Base-by-base conservation (phyloP, 2,113 vertebrate genomes). In the Anthoscopus minutus region DNA sequence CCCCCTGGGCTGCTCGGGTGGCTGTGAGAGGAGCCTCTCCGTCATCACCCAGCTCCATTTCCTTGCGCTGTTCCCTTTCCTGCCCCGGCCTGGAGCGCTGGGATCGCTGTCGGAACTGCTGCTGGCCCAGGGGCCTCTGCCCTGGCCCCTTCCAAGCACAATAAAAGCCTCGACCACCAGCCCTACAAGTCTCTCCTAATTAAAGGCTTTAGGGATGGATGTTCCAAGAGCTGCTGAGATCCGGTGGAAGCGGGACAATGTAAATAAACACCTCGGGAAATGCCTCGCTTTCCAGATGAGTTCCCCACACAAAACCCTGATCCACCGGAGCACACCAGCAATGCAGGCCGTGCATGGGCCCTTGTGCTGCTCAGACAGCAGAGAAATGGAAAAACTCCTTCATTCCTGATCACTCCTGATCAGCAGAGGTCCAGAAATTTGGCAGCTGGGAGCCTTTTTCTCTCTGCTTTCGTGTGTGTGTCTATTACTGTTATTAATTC, bases 211-310 rank as follows among this genome's bases (percentile, higher is more conserved):
- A 7, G 79, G 81, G 78, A 44, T 57, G 67, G 88, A 86, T 70
- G 91, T 86, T 95, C 92, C 92, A 93, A 89, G 89, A 74, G 84
- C 92, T 28, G 92, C 89, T 27, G 73, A 61, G 91, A 53, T 33
- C 66, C 7, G 13, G 79, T 94, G 96, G 96, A 88, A 92, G 58
- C 3, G 30, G 64, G 92, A 95, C 96, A 96, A 95, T 54, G 91
- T 84, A 93, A 96, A 95, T 84, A 93, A 96, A 95, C 71, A 73
- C 38, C 86, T 86, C 18, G 62, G 95, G 14, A 73, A 83, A 73
- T 6, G 88, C 88, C 94, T 90, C 45, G 4, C 33, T 17, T 90
- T 78, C 86, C 91, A 91, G 50, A 92, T 18, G 72, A 84, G 76
- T 5, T 94, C 79, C 80, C 82, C 90, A 65, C 91, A 83, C 14